These are phyloP conservation scores for Argyra leucocephala DNA, from an alignment of 2,888 invertebrate genomes.

Conservation along the genomic window DNA sequence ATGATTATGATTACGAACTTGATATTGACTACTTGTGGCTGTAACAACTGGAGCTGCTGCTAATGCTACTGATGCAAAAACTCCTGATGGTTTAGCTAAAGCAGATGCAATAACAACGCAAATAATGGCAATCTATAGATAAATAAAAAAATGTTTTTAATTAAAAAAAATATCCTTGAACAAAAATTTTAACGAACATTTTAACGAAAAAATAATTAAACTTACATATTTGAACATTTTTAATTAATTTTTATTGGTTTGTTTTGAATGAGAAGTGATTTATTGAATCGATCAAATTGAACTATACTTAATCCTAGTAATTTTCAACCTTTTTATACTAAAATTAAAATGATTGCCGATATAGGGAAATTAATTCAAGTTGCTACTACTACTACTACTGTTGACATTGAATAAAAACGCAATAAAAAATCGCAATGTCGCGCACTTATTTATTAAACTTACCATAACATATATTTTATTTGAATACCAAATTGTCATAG, in stretches of 20 bases:
- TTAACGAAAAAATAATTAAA: not conserved
- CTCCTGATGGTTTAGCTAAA: not conserved
- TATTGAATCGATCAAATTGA: not conserved
- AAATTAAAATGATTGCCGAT: not conserved
- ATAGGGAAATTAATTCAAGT: not conserved
- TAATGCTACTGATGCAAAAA: not conserved
- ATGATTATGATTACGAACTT: not conserved
- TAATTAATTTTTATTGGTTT: not conserved
- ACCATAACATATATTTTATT: not conserved
- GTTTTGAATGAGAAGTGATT: not conserved
- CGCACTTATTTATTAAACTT: no score
- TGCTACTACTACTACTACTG: no score
- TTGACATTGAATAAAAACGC: constrained; percentile 3
- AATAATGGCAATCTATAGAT: not conserved
- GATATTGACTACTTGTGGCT: not conserved
- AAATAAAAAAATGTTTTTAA: not conserved
- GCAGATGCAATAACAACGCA: not conserved
- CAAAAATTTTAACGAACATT: no score
- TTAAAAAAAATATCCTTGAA: not conserved
- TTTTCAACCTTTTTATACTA: not conserved
- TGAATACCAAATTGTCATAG: not conserved
- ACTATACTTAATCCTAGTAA: not conserved
- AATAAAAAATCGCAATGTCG: not conserved
- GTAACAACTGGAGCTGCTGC: not conserved
- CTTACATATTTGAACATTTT: constrained; percentile 6